Conservation (phyloP, 2,888 invertebrate genomes). For the Trissonchulus latispiculum region DNA sequence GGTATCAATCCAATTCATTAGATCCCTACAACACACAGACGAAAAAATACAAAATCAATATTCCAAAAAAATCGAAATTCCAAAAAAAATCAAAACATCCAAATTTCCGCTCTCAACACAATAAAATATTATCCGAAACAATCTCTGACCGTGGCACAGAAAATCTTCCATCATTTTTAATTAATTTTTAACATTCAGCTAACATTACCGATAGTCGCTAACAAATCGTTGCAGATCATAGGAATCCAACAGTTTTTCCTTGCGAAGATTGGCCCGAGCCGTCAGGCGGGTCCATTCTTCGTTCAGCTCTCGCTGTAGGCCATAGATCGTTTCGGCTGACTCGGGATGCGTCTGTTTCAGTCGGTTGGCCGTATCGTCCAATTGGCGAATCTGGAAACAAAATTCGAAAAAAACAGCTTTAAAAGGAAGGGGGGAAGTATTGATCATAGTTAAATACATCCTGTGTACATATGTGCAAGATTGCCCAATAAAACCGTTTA, state of each 20-base stretch:
- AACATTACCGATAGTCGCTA: conserved; percentile 63
- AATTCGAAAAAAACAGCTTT: conserved; percentile 2
- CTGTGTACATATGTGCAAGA: no score
- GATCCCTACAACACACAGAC: conserved; percentile 66
- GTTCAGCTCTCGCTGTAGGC: conserved; percentile 94
- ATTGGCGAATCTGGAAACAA: conserved; percentile 64
- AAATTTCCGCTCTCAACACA: no score
- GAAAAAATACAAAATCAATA: no score
- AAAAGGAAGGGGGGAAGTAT: no score
- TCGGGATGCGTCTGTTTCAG: conserved; percentile 94
- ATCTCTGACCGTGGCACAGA: no score
- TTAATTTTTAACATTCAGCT: neutral
- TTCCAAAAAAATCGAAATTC: no score
- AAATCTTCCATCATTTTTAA: no score
- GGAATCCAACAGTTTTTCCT: conserved; percentile 91
- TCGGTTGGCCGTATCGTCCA: conserved; percentile 78
- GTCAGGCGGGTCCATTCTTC: conserved; percentile 94
- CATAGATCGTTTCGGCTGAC: conserved; percentile 92
- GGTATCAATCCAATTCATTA: conserved; percentile 96
- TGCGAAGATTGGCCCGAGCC: conserved; percentile 83
- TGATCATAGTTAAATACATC: no score
- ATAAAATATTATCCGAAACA: no score
- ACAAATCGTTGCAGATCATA: conserved; percentile 95
- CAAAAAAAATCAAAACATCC: no score
- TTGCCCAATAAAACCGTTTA: no score